Percentiles rank a stretch among this genome's conserved stretches.
Evolutionary conservation across 2,797 vertebrate genomes (phyloP).

Genomic region (Aulostomus chinensis): DNA sequence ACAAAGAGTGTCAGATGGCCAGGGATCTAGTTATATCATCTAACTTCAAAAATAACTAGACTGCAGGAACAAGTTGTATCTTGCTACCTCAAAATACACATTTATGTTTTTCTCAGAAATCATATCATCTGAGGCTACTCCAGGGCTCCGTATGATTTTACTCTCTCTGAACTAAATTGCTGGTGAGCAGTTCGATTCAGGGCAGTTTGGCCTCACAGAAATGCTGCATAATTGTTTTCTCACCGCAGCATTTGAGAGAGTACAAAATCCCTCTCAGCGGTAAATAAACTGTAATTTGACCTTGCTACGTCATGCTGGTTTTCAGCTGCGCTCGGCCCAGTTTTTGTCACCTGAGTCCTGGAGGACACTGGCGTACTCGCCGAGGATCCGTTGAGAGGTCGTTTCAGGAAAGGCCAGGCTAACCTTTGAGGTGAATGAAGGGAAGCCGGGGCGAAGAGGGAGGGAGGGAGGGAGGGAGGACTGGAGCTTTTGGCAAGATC

Average conservation of each 20-base stretch:
- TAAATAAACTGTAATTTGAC: not conserved
- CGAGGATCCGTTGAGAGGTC: conserved; percentile 15
- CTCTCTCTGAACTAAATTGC: too few relatives aligned
- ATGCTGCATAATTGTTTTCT: not conserved
- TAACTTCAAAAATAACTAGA: too few relatives aligned
- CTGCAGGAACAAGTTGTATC: too few relatives aligned
- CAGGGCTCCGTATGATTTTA: too few relatives aligned
- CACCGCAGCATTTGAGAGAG: not conserved
- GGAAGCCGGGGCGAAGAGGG: conserved; percentile 3
- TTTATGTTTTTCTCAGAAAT: too few relatives aligned
- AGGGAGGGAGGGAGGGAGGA: not conserved
- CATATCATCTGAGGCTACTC: too few relatives aligned
- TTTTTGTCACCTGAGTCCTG: conserved; percentile 1
- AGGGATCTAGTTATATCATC: too few relatives aligned
- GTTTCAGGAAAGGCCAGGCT: conserved; percentile 15
- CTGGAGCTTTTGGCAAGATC: conserved; percentile 14
- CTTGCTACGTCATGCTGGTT: conserved; percentile 2
- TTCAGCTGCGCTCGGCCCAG: not conserved
- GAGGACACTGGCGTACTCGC: not conserved
- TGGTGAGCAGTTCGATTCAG: not conserved
- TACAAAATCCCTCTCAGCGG: not conserved
- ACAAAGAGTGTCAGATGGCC: too few relatives aligned
- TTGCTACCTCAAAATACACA: too few relatives aligned
- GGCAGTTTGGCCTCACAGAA: not conserved
- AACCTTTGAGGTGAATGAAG: conserved; percentile 23